Conservation (phyloP, 2,797 vertebrate genomes). For the Cetoscarus ocellatus region DNA sequence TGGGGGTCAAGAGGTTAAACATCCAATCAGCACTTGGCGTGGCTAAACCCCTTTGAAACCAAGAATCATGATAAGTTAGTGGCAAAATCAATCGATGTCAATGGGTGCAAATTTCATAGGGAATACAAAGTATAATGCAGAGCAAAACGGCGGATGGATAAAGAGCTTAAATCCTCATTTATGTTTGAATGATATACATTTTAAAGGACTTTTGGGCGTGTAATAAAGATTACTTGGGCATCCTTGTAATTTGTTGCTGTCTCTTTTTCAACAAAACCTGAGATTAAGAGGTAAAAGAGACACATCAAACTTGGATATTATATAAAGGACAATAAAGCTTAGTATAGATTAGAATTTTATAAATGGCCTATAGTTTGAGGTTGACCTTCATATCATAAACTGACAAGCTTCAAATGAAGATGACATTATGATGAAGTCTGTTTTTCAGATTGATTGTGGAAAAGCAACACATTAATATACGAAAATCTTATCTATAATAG, state of each 20-base stretch:
- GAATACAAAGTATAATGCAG: conserved; percentile 9
- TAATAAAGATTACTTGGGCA: background rate
- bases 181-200: conserved; percentile 6
- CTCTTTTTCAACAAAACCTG: background rate
- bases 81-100: conserved; percentile 44
- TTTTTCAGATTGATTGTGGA: no score
- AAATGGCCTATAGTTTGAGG: no score
- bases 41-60: conserved; percentile 46
- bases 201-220: conserved; percentile 16
- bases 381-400: no score
- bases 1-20: conserved; percentile 66
- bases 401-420: background rate
- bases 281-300: background rate
- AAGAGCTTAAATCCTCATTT: conserved; percentile 14
- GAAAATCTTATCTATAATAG: no score
- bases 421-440: background rate
- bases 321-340: no score
- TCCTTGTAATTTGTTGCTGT: background rate
- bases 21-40: conserved; percentile 57
- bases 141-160: background rate
- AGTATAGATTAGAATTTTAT: no score
- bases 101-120: conserved; percentile 17
- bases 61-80: conserved; percentile 35
- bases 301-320: no score
- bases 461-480: no score